Evolutionary conservation across 2,797 vertebrate genomes (phyloP).

Genomic region (Lophotriccus pileatus): DNA sequence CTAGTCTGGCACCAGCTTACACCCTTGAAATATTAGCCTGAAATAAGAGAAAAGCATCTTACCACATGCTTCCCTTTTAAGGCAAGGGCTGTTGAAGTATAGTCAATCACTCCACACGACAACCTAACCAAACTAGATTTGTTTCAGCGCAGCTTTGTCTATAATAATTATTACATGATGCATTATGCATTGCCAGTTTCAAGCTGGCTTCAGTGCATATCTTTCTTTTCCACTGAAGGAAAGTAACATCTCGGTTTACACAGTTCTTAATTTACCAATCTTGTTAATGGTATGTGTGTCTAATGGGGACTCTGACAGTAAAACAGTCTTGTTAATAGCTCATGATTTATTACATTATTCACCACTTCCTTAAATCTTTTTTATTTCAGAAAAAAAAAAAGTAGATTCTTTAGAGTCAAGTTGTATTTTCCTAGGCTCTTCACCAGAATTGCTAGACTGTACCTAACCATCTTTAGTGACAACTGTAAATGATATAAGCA

Average conservation of each 20-base stretch:
- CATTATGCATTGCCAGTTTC: neutral
- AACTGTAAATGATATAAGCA: neutral
- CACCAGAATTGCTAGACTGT: slow-evolving; percentile 18
- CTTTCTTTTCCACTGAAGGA: neutral
- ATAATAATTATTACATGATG: slow-evolving; percentile 22
- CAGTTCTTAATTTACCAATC: slow-evolving; percentile 6
- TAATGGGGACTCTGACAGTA: slow-evolving; percentile 52
- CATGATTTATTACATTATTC: slow-evolving; percentile 59
- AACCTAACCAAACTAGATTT: neutral
- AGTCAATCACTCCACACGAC: neutral
- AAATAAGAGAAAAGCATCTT: slow-evolving; percentile 25
- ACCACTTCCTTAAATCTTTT: slow-evolving; percentile 19
- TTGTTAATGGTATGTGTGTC: neutral
- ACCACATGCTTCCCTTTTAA: slow-evolving; percentile 2
- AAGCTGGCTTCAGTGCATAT: neutral
- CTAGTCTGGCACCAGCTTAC: neutral
- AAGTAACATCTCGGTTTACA: slow-evolving; percentile 35
- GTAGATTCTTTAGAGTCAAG: neutral
- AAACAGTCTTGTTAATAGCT: slow-evolving; percentile 30
- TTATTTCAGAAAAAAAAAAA: neutral
- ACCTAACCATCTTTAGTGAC: neutral
- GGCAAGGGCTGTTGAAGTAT: neutral
- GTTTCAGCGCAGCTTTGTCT: neutral
- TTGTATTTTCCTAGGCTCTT: slow-evolving; percentile 53
- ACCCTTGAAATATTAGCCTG: slow-evolving; percentile 9